phyloP scores from a whole-genome alignment of 2,113 vertebrate species.

The Pungitius pungitius region DNA sequence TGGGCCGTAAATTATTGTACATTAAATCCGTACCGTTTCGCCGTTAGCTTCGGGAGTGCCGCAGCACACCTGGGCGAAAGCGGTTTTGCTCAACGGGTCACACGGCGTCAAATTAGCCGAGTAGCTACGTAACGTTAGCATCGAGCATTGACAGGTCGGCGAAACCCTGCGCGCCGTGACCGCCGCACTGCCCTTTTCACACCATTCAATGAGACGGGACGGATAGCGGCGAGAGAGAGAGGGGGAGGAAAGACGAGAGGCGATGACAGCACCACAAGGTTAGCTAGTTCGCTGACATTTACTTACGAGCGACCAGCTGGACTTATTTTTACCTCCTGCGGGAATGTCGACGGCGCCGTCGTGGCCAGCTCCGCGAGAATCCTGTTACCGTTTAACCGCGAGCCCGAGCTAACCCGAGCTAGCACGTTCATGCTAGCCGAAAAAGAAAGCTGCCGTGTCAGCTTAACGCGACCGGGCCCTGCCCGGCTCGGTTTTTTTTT shows the following conservation, averaged over 20 bases:
- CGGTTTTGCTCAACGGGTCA: too few species aligned
- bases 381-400: constrained; percentile 34
- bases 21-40: background rate
- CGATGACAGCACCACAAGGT: constrained; percentile 71
- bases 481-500: background rate
- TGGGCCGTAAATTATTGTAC: too few species aligned
- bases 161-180: constrained; percentile 57
- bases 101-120: constrained; percentile 32
- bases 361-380: background rate
- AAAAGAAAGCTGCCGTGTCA: constrained; percentile 74
- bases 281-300: constrained; percentile 6
- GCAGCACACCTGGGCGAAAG: background rate
- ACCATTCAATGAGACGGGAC: constrained; percentile 53
- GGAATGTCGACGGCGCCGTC: background rate
- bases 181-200: constrained; percentile 66
- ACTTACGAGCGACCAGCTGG: background rate
- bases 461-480: constrained; percentile 52
- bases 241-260: constrained; percentile 26
- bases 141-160: constrained; percentile 56
- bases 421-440: constrained; percentile 66
- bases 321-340: background rate
- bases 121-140: constrained; percentile 51
- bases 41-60: too few species aligned
- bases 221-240: constrained; percentile 38
- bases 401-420: constrained; percentile 65